These are phyloP conservation scores for Limnephilus marmoratus DNA, from an alignment of 2,888 invertebrate species.

Conservation along the genomic window DNA sequence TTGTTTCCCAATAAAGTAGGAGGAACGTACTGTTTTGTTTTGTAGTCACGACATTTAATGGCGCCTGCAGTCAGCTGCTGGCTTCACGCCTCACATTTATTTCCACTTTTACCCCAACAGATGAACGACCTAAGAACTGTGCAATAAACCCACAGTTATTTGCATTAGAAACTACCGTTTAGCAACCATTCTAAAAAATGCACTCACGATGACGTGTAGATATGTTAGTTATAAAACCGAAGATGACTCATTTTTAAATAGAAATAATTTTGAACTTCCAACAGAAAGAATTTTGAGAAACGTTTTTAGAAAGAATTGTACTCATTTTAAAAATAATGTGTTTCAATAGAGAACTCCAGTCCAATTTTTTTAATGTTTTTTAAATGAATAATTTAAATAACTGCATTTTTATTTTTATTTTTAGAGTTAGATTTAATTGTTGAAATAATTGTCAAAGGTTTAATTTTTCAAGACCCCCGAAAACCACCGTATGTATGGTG, in stretches of 20 bases:
- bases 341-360: no score
- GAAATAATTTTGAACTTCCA: not conserved
- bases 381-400: no score
- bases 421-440: no score
- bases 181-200: not conserved
- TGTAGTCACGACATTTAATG: constrained; percentile 12
- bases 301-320: not conserved
- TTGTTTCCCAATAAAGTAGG: constrained; percentile 30
- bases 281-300: not conserved
- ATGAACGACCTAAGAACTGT: not conserved
- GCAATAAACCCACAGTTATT: not conserved
- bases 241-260: not conserved
- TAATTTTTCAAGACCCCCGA: no score
- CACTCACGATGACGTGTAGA: not conserved
- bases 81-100: constrained; percentile 18
- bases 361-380: no score
- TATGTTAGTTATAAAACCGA: not conserved
- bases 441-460: no score
- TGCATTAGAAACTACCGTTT: not conserved
- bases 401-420: no score
- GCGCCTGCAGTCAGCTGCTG: constrained; percentile 6
- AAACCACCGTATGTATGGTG: no score
- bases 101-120: not conserved
- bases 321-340: not conserved
- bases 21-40: constrained; percentile 7